Percentiles rank a stretch among this genome's conserved stretches.
Conservation (phyloP, 2,888 invertebrate genomes). For the Exephanes ischioxanthus region DNA sequence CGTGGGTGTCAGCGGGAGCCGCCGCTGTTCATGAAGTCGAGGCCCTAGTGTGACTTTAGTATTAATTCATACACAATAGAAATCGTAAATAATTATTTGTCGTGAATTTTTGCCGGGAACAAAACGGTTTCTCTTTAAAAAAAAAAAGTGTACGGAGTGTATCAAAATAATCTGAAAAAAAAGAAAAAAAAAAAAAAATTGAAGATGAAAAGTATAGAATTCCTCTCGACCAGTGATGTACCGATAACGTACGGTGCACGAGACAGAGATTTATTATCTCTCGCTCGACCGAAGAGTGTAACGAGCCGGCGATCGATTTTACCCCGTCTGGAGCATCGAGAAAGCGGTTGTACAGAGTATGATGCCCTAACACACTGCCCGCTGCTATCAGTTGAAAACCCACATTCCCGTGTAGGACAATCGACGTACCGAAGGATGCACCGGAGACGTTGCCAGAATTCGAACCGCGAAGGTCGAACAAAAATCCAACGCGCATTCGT, state of each 20-base stretch:
- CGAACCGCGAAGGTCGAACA: conserved; percentile 8
- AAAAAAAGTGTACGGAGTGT: no score
- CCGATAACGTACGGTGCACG: neutral
- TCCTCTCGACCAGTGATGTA: neutral
- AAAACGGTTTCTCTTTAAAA: no score
- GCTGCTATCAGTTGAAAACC: neutral
- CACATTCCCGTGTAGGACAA: conserved; percentile 25
- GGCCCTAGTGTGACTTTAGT: no score
- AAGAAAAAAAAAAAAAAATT: no score
- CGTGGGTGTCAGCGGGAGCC: no score
- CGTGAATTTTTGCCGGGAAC: no score
- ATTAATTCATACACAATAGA: no score
- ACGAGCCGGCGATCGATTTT: conserved; percentile 53
- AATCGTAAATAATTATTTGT: no score
- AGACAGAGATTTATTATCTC: conserved; percentile 52
- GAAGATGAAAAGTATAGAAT: neutral
- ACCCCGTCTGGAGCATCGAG: neutral
- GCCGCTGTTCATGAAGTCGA: no score
- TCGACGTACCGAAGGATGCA: neutral
- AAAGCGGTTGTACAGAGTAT: neutral
- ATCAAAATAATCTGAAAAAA: no score
- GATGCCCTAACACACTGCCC: neutral
- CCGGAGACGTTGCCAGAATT: conserved; percentile 1
- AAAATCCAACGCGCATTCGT: conserved; percentile 27
- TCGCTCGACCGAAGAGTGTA: conserved; percentile 39